Percentiles rank a stretch among this genome's conserved stretches.
These are phyloP conservation scores for Leptura quadrifasciata DNA, from an alignment of 2,888 invertebrate genomes.

Conservation along the genomic window DNA sequence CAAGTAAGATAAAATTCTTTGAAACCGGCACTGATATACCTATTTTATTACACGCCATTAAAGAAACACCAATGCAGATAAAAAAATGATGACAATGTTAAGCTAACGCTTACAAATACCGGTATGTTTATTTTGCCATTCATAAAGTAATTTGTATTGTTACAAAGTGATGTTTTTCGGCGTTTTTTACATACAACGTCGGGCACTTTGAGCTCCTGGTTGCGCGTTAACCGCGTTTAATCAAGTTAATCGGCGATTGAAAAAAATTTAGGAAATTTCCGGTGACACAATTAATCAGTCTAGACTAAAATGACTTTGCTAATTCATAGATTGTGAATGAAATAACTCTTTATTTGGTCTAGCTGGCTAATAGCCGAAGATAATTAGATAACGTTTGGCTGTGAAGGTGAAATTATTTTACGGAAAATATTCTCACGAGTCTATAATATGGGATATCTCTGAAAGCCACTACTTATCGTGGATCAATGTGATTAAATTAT, in stretches of 20 bases:
- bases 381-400: neutral
- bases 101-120: neutral
- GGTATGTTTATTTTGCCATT: neutral
- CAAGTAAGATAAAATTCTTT: too few species aligned
- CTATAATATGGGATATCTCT: too few species aligned
- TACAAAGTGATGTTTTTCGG: neutral
- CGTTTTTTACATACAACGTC: neutral
- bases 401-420: neutral
- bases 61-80: too few species aligned
- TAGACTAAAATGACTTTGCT: neutral
- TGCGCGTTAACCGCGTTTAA: neutral
- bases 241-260: neutral
- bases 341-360: neutral
- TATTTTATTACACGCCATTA: too few species aligned
- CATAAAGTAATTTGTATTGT: neutral
- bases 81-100: too few species aligned
- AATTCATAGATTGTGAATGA: neutral
- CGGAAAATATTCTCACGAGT: too few species aligned
- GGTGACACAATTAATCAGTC: conserved; percentile 1
- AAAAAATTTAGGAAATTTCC: conserved; percentile 4
- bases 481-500: too few species aligned
- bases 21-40: too few species aligned
- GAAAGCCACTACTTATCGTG: too few species aligned
- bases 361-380: neutral
- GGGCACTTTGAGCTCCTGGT: neutral